phyloP scores from a whole-genome alignment of 2,888 invertebrate genomes.

The Spodoptera exigua region DNA sequence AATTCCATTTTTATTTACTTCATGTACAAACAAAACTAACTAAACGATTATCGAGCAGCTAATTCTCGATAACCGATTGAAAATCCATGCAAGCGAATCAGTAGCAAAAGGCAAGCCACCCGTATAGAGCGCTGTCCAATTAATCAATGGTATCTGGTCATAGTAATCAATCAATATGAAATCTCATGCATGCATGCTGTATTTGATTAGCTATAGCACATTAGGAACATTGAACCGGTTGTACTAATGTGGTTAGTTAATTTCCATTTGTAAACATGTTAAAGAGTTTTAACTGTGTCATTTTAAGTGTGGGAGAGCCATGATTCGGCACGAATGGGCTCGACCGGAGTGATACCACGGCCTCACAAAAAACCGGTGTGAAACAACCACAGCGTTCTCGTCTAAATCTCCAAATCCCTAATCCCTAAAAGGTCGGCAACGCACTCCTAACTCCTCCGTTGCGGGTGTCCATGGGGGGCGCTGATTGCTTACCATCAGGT shows the following conservation, averaged over 20 bases:
- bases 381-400: no score
- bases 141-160: constrained; percentile 44
- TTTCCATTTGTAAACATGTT: not conserved
- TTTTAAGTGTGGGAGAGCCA: no score
- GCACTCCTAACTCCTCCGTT: no score
- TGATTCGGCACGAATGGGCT: no score
- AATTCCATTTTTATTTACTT: constrained; percentile 28
- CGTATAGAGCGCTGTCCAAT: constrained; percentile 30
- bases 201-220: constrained; percentile 40
- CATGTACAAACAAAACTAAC: not conserved
- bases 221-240: constrained; percentile 6
- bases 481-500: no score
- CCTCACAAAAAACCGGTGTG: no score
- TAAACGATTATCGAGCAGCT: not conserved
- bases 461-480: no score
- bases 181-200: constrained; percentile 39
- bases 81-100: constrained; percentile 12
- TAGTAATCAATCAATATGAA: constrained; percentile 45
- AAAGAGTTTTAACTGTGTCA: no score
- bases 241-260: constrained; percentile 4
- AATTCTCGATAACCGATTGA: constrained; percentile 15
- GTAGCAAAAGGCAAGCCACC: constrained; percentile 23
- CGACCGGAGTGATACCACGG: no score
- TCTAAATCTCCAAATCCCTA: no score
- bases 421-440: no score